phyloP scores from a whole-genome alignment of 92 coral and sea anemone genomes.

The Montipora capitata region DNA sequence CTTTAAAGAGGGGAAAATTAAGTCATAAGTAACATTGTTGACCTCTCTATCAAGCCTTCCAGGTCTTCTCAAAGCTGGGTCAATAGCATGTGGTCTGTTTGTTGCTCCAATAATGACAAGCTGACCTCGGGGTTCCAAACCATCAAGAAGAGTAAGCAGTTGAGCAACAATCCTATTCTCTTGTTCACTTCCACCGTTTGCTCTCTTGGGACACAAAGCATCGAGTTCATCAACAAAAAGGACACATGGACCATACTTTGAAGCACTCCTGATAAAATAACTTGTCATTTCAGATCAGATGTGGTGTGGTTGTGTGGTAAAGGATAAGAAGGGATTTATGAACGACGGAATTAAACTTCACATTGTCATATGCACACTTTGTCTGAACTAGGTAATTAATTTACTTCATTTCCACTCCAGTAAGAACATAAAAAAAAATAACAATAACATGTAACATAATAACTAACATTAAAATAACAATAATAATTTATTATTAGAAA shows the following conservation, averaged over 20 bases:
- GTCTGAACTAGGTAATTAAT: too few species aligned
- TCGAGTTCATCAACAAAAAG: constrained; percentile 98
- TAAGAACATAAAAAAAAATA: too few species aligned
- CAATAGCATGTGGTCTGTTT: constrained; percentile 98
- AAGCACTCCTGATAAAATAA: constrained; percentile 79
- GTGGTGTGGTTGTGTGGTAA: too few species aligned
- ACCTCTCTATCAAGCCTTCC: constrained; percentile 99
- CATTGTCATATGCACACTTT: too few species aligned
- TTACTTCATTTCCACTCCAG: too few species aligned
- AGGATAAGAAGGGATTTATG: too few species aligned
- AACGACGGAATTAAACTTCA: too few species aligned
- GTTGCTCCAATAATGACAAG: constrained; percentile 95
- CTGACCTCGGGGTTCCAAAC: constrained; percentile 77
- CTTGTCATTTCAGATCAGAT: neutral
- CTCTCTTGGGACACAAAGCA: constrained; percentile 96
- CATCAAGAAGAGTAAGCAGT: constrained; percentile 95
- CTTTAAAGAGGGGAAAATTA: too few species aligned
- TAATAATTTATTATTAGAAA: too few species aligned
- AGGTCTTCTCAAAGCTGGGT: constrained; percentile 95
- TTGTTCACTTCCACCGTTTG: constrained; percentile 79
- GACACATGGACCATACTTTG: constrained; percentile 85
- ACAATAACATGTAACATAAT: too few species aligned
- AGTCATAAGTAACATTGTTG: neutral
- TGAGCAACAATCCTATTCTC: constrained; percentile 96
- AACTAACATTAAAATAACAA: too few species aligned